phyloP scores from a whole-genome alignment of 2,797 vertebrate species.

The Crocodylus rhombifer region DNA sequence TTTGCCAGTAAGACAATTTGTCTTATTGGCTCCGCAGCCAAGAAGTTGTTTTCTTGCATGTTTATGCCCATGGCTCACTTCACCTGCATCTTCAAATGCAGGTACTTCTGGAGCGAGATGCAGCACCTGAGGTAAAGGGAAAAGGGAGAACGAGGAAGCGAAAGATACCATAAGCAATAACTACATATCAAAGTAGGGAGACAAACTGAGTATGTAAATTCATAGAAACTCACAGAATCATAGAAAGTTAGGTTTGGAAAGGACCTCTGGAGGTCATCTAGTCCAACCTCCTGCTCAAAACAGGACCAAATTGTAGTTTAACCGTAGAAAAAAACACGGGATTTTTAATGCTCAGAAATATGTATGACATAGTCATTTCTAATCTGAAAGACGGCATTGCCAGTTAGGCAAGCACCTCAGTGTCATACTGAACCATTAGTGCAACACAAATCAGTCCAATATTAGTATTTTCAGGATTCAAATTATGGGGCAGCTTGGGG shows the following conservation, averaged over 20 bases:
- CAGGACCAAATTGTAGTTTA: no score
- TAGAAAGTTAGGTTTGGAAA: no score
- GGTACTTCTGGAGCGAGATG: not conserved
- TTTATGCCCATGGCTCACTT: not conserved
- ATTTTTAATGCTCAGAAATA: fast-evolving
- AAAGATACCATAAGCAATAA: not conserved
- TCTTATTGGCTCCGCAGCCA: not conserved
- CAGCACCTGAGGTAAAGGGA: fast-evolving
- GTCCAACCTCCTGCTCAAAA: no score
- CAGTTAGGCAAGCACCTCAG: fast-evolving
- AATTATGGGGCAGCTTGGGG: no score
- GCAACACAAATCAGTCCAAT: not conserved
- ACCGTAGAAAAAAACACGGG: no score
- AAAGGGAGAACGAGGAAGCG: fast-evolving
- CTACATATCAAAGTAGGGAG: not conserved
- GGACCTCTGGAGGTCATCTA: no score
- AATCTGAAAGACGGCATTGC: not conserved
- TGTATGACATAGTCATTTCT: not conserved
- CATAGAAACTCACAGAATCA: no score
- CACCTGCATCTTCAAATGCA: not conserved
- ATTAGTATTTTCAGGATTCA: not conserved
- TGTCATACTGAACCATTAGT: not conserved
- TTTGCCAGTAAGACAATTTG: not conserved
- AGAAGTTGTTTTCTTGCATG: not conserved
- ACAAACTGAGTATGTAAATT: no score